Conservation (phyloP, 2,888 invertebrate species). For the Leucoptera coffeella region DNA sequence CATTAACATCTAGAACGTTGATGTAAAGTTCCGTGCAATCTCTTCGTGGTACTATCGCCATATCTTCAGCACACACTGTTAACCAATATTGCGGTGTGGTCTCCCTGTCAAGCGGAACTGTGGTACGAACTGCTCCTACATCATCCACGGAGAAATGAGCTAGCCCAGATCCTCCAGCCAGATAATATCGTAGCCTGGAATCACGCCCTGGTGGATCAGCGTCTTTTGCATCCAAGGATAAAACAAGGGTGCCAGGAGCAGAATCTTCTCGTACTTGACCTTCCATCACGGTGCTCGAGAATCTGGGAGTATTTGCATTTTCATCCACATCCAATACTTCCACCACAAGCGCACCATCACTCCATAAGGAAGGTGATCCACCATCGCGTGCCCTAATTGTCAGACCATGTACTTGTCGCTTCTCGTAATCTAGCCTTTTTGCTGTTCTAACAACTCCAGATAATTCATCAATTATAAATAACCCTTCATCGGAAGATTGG, state of each 20-base stretch:
- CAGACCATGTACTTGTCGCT: constrained; percentile 82
- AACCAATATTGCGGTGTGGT: constrained; percentile 86
- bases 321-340: constrained; percentile 94
- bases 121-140: constrained; percentile 80
- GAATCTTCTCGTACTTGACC: constrained; percentile 77
- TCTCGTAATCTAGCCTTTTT: constrained; percentile 79
- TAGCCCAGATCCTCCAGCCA: constrained; percentile 83
- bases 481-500: constrained; percentile 56
- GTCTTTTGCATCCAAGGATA: constrained; percentile 67
- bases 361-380: constrained; percentile 73
- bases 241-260: constrained; percentile 69
- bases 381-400: constrained; percentile 80
- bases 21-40: constrained; percentile 67
- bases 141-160: constrained; percentile 89
- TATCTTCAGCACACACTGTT: constrained; percentile 88
- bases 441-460: constrained; percentile 84
- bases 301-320: constrained; percentile 77
- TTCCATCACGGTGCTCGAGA: constrained; percentile 71
- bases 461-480: constrained; percentile 75
- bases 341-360: constrained; percentile 75
- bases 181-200: constrained; percentile 77
- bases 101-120: constrained; percentile 84
- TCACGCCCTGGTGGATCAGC: constrained; percentile 75
- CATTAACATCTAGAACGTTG: constrained; percentile 87
- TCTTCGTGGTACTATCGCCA: constrained; percentile 79